A percentile compares a stretch with the other conserved stretches of the same genome.
Evolutionary conservation across 2,113 vertebrate species (phyloP).

Genomic region (Isichthys henryi): DNA sequence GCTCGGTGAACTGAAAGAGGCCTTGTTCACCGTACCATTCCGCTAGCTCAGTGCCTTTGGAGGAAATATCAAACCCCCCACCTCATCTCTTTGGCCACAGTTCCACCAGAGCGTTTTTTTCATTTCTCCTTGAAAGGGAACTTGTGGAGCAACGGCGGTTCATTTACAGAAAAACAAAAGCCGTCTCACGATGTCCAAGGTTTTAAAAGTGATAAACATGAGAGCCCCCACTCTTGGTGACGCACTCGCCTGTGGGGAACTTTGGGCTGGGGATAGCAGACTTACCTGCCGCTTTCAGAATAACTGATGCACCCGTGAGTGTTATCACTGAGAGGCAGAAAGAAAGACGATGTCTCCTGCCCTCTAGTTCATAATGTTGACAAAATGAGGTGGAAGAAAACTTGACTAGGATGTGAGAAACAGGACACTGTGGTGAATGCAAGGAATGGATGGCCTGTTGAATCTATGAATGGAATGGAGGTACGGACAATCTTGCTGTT

Average conservation of each 20-base stretch:
- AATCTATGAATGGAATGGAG: not conserved
- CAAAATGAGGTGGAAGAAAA: not conserved
- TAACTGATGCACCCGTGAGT: not conserved
- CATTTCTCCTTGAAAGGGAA: not conserved
- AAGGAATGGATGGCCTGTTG: not conserved
- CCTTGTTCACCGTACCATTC: not conserved
- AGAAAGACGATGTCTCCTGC: not conserved
- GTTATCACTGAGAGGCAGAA: not conserved
- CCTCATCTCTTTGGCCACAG: not conserved
- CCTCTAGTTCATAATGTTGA: not conserved
- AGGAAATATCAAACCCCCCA: not conserved
- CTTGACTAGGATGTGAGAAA: not conserved
- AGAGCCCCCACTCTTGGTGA: not conserved
- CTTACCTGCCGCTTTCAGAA: not conserved
- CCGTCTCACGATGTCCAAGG: not conserved
- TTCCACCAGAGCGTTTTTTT: not conserved
- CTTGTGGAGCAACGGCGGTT: not conserved
- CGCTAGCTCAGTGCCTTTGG: not conserved
- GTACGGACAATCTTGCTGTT: not conserved
- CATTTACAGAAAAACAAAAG: not conserved
- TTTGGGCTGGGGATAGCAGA: not conserved
- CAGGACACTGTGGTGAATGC: not conserved
- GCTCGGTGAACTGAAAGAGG: not conserved
- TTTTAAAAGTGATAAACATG: not conserved
- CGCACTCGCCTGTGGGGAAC: not conserved